Evolutionary conservation across 1,140 invertebrate species (phyloP), one percentile per base, ranked within the genome.

Genomic region (Euura saliciscinereae): DNA sequence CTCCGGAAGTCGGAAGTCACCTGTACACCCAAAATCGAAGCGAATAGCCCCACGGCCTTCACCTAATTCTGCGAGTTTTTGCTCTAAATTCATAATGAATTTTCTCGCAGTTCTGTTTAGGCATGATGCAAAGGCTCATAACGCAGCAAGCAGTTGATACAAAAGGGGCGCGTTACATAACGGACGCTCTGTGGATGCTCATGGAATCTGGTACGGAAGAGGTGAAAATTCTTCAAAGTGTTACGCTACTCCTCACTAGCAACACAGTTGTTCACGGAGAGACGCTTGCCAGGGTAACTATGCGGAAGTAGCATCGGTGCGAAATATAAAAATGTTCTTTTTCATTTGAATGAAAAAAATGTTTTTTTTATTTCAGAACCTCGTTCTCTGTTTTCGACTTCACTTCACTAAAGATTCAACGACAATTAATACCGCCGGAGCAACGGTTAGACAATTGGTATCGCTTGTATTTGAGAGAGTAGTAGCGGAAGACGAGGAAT

Each of bases 401-500:
- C 97, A 99, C 85, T 97, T 97, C 81, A 93, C 95, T 6, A 96
- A 98, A 89, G 94, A 99, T 89, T 91, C 93, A 43, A 97, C 95
- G 71, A 98, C 97, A 65, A 96, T 97, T 44, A 99, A 99, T 84
- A 98, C 98, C 65, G 98, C 98, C 3, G 97, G 97, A 44, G 98
- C 98, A 8, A 99, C 98, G 43, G 96, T 99, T 4, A 89, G 98
- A 66, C 98, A 99, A 84, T 88, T 99, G 65, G 97, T 99, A n/a
- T 96, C 96, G 65, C 88, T 97, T 65, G 97, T 99, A 1, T 99
- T 99, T 90, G 98, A 99, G 85, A 88, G 98, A 72, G 97, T 98
- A 11, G 90, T 97, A 64, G 89, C 90, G 45, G 94, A 95, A 80
- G 91, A 93, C 82, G 90, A 93, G 71, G 81, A 88, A 69, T 83